A percentile compares a stretch with the other conserved stretches of the same genome.
Conservation (phyloP, 2,797 vertebrate genomes). For the Rhynchonycteris naso region DNA sequence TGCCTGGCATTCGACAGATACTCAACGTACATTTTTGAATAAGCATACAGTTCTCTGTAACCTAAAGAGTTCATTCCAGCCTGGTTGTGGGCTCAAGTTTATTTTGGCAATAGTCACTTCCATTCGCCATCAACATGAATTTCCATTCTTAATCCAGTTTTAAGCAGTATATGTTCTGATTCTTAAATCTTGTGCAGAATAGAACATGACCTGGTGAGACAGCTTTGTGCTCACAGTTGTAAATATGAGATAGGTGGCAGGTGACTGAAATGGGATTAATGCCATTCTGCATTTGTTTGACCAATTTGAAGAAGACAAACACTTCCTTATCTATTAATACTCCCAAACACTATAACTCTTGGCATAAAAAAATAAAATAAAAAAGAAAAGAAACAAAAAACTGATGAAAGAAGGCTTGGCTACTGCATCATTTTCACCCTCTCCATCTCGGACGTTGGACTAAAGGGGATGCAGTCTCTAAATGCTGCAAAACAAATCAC, state of each 20-base stretch:
- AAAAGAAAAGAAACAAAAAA: neutral
- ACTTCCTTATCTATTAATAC: neutral
- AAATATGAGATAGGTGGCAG: constrained; percentile 41
- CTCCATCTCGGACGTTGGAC: neutral
- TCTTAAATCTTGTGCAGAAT: constrained; percentile 18
- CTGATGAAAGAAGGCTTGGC: constrained; percentile 49
- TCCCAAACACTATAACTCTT: constrained; percentile 53
- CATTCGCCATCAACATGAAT: neutral
- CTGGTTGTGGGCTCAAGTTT: neutral
- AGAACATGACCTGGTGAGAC: neutral
- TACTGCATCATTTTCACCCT: constrained; percentile 2
- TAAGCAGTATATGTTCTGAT: neutral
- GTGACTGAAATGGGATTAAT: neutral
- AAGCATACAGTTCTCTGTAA: neutral
- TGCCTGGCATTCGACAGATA: neutral
- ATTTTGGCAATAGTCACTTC: neutral
- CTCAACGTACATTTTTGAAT: neutral
- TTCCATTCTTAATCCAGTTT: neutral
- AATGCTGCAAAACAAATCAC: constrained; percentile 69
- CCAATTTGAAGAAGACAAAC: constrained; percentile 51
- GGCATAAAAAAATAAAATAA: neutral
- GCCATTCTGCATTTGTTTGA: neutral
- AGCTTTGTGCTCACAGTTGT: neutral
- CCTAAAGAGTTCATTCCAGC: neutral
- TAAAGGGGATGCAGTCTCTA: constrained; percentile 45